phyloP scores from a whole-genome alignment of 1,140 invertebrate genomes.

The Brachionus sp. region DNA sequence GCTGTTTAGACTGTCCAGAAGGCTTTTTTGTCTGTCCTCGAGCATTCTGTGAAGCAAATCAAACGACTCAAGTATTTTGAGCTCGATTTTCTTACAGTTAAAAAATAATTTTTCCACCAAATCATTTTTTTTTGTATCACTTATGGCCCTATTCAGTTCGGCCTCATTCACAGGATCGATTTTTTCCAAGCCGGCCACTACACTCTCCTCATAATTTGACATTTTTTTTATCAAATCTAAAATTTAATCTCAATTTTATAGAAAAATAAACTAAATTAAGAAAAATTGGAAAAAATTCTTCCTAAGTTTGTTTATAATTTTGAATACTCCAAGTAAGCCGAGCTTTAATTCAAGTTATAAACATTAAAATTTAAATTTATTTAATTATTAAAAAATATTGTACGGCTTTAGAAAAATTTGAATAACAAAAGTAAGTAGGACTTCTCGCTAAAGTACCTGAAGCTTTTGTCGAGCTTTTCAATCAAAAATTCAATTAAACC shows the following conservation, averaged over 20 bases:
- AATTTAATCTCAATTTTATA: background rate
- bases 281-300: background rate
- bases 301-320: background rate
- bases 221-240: background rate
- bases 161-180: background rate
- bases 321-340: background rate
- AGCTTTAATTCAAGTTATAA: background rate
- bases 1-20: slow-evolving; percentile 60
- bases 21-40: slow-evolving; percentile 55
- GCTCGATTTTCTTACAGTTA: slow-evolving; percentile 54
- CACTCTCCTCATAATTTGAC: background rate
- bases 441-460: background rate
- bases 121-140: background rate
- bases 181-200: background rate
- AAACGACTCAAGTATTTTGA: slow-evolving; percentile 57
- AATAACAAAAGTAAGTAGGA: background rate
- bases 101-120: background rate
- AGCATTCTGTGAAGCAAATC: slow-evolving; percentile 55
- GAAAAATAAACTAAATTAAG: background rate
- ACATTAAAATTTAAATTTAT: slow-evolving; percentile 1
- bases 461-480: background rate
- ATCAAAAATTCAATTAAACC: background rate
- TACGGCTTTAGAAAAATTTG: background rate
- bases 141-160: background rate
- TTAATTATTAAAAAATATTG: background rate